phyloP scores from a whole-genome alignment of 2,888 invertebrate species.

The Drosophila suboccidentalis region DNA sequence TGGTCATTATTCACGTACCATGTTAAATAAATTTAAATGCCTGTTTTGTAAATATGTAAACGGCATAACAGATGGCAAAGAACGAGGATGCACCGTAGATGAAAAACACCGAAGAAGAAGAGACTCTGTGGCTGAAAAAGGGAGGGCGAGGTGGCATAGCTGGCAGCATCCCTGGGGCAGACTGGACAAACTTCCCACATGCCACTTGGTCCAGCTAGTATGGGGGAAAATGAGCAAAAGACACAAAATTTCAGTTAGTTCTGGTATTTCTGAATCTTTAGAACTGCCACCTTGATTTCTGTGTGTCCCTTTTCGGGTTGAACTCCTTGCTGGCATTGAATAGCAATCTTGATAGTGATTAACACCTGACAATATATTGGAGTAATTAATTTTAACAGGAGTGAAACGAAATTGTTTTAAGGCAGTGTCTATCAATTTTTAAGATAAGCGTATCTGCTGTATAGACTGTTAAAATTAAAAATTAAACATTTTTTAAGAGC shows the following conservation, averaged over 20 bases:
- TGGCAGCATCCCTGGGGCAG: conserved; percentile 25
- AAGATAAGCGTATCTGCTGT: too few relatives aligned
- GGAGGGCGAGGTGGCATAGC: neutral
- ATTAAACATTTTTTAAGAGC: too few relatives aligned
- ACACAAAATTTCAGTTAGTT: neutral
- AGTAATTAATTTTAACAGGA: too few relatives aligned
- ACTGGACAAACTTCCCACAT: conserved; percentile 11
- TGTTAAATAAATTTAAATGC: conserved; percentile 81
- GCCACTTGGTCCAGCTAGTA: conserved; percentile 31
- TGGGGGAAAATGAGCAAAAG: too few relatives aligned
- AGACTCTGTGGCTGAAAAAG: neutral
- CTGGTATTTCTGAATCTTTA: neutral
- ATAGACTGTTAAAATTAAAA: too few relatives aligned
- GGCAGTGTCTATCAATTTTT: too few relatives aligned
- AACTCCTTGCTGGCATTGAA: neutral
- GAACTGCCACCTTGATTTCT: neutral
- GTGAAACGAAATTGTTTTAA: too few relatives aligned
- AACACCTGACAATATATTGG: neutral
- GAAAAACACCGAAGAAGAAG: neutral
- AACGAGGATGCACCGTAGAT: conserved; percentile 7
- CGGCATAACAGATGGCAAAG: conserved; percentile 73
- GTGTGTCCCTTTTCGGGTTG: neutral
- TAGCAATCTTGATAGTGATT: neutral
- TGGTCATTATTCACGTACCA: conserved; percentile 80
- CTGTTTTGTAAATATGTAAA: conserved; percentile 80